These are phyloP conservation scores for Serrognathus titanus DNA, from an alignment of 2,888 invertebrate genomes.

Conservation along the genomic window DNA sequence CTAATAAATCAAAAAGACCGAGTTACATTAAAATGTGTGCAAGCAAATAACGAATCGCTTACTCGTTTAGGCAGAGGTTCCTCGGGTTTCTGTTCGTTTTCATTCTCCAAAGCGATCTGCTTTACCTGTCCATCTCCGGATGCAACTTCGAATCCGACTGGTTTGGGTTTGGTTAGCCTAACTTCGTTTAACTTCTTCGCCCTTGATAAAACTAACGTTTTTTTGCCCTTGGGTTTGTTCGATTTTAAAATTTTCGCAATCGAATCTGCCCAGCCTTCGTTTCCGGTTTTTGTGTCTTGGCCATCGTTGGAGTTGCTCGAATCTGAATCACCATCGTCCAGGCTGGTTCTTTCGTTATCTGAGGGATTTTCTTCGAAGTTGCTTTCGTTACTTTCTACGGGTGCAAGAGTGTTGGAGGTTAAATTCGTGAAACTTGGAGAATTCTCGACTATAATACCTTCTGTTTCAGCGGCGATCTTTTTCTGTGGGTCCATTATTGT, in stretches of 20 bases:
- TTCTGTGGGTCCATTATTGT: too few relatives aligned
- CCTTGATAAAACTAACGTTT: constrained; percentile 71
- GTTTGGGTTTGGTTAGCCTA: constrained; percentile 48
- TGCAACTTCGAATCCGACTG: constrained; percentile 65
- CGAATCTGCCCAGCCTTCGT: constrained; percentile 79
- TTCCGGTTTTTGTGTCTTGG: constrained; percentile 34
- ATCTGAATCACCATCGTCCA: background rate
- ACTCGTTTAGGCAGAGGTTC: background rate
- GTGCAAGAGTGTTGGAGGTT: too few relatives aligned
- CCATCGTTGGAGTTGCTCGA: background rate
- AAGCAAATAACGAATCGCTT: background rate
- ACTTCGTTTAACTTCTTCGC: constrained; percentile 69
- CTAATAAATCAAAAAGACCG: constrained; percentile 28
- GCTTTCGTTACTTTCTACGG: too few relatives aligned
- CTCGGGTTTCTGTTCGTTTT: constrained; percentile 13
- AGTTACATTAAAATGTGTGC: too few relatives aligned
- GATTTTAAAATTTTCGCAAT: constrained; percentile 74
- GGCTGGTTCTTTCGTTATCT: background rate
- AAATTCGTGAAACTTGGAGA: too few relatives aligned
- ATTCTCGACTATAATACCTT: too few relatives aligned
- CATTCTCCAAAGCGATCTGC: constrained; percentile 37
- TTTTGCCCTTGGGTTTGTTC: constrained; percentile 72
- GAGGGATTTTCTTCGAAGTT: background rate
- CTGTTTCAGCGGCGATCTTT: too few relatives aligned
- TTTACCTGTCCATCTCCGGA: constrained; percentile 49